Percentiles rank a stretch among this genome's conserved stretches.
Conservation (phyloP, 2,888 invertebrate genomes). For the Caenorhabditis imperialis region DNA sequence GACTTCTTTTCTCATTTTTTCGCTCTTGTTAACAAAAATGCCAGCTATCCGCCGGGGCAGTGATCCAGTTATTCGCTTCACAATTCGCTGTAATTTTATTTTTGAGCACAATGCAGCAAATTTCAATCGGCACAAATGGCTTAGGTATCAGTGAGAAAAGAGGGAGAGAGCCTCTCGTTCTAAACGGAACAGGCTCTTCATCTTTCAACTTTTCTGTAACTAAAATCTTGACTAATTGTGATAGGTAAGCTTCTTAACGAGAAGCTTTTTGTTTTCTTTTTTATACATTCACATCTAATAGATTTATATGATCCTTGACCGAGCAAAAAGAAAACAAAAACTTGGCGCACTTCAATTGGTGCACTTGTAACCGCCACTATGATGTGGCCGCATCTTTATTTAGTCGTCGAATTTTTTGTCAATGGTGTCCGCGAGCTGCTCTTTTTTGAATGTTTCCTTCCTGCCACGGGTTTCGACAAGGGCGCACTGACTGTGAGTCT, state of each 20-base stretch:
- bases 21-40: no score
- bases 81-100: conserved; percentile 12
- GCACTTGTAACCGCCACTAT: conserved; percentile 32
- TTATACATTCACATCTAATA: not conserved
- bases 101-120: conserved; percentile 10
- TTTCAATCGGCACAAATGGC: conserved; percentile 9
- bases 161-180: not conserved
- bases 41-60: no score
- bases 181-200: no score
- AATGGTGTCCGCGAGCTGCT: conserved; percentile 22
- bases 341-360: conserved; percentile 33
- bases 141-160: not conserved
- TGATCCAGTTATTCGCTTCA: conserved; percentile 16
- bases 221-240: no score
- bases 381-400: conserved; percentile 28
- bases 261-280: no score
- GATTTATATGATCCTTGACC: not conserved
- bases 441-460: conserved; percentile 35
- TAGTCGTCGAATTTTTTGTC: conserved; percentile 50
- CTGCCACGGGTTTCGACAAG: conserved; percentile 31
- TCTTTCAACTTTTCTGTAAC: not conserved
- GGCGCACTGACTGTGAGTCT: conserved; percentile 47
- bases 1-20: no score
- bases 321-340: no score
- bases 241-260: no score